These are phyloP conservation scores for Empis stercorea DNA, from an alignment of 2,888 invertebrate genomes.

Conservation along the genomic window DNA sequence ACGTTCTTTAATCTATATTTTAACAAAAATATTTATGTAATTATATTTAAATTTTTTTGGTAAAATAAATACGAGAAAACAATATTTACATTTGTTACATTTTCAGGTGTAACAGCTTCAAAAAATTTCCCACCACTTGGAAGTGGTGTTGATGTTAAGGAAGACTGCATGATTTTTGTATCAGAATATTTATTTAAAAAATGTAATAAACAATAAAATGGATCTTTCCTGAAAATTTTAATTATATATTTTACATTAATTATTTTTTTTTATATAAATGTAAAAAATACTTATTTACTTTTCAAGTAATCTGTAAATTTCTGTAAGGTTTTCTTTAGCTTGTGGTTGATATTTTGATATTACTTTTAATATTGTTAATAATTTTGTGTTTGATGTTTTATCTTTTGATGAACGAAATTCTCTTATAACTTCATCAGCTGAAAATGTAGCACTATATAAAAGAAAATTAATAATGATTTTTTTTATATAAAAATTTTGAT, in stretches of 20 bases:
- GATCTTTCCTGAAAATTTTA: slow-evolving; percentile 24
- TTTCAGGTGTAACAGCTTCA: slow-evolving; percentile 19
- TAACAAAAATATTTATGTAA: too few species aligned
- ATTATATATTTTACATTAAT: not conserved
- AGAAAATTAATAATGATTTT: too few species aligned
- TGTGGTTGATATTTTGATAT: slow-evolving; percentile 27
- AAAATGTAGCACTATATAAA: slow-evolving; percentile 22
- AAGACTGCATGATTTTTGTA: slow-evolving; percentile 18
- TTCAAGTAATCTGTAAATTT: slow-evolving; percentile 21
- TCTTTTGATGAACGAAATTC: slow-evolving; percentile 27
- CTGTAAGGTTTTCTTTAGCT: slow-evolving; percentile 20
- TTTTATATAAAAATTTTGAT: too few species aligned
- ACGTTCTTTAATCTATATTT: slow-evolving; percentile 30
- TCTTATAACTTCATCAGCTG: slow-evolving; percentile 25
- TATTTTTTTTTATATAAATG: not conserved
- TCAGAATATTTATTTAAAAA: slow-evolving; percentile 25
- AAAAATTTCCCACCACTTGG: slow-evolving; percentile 18
- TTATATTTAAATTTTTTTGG: too few species aligned
- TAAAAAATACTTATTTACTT: slow-evolving; percentile 17
- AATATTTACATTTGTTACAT: slow-evolving; percentile 23
- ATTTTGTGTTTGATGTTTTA: slow-evolving; percentile 22
- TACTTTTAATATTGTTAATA: slow-evolving; percentile 24
- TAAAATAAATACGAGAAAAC: not conserved
- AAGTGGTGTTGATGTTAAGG: slow-evolving; percentile 24
- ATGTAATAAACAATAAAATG: slow-evolving; percentile 26